A percentile compares a stretch with the other conserved stretches of the same genome.
Conservation (phyloP, 1,140 invertebrate species). For the Bombus polaris region DNA sequence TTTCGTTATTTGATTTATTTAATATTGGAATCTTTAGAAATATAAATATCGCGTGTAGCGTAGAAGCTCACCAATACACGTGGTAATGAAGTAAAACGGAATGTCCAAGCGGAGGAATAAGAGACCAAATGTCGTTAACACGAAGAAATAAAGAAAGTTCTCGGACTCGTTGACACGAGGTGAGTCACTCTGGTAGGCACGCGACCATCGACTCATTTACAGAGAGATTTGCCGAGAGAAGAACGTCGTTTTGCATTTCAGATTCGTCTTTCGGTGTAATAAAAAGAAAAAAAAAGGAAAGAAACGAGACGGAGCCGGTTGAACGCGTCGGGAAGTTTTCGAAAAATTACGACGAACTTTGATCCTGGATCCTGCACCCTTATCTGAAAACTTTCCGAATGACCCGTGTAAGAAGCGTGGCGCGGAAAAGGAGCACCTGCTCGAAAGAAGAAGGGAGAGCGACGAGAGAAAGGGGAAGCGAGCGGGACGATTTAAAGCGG, state of each 20-base stretch:
- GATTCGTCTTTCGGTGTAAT: neutral
- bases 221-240: neutral
- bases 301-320: neutral
- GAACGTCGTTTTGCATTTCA: constrained; percentile 14
- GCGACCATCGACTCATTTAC: constrained; percentile 13
- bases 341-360: constrained; percentile 34
- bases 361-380: constrained; percentile 20
- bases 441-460: neutral
- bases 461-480: neutral
- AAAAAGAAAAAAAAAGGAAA: no score
- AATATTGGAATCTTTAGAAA: neutral
- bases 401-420: constrained; percentile 27
- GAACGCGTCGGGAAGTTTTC: constrained; percentile 18
- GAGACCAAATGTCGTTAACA: no score
- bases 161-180: neutral
- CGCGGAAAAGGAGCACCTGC: constrained; percentile 19
- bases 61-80: neutral
- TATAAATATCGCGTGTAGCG: neutral
- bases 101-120: no score
- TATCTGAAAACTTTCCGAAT: constrained; percentile 34
- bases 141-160: neutral
- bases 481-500: constrained; percentile 20
- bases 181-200: neutral
- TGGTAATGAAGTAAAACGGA: neutral
- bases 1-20: neutral